phyloP scores from a whole-genome alignment of 2,888 invertebrate genomes.

The Sisyra nigra region DNA sequence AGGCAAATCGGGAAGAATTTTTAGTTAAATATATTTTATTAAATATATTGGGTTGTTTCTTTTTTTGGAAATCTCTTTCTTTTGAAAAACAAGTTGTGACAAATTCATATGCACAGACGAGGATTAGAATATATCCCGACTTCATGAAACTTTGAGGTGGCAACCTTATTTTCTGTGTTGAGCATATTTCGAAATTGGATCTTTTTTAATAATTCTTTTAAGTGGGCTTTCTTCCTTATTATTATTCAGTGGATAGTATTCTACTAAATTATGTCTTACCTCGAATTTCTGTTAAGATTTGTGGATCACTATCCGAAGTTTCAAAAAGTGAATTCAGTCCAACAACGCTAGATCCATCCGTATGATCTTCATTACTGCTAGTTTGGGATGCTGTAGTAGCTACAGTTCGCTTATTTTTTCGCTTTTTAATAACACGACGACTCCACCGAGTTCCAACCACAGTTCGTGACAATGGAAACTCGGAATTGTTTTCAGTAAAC shows the following conservation, averaged over 20 bases:
- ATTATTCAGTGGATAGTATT: neutral
- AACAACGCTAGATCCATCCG: constrained; percentile 31
- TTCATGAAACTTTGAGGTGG: too few species aligned
- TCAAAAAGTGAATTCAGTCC: constrained; percentile 50
- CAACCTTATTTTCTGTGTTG: too few species aligned
- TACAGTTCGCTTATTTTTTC: constrained; percentile 15
- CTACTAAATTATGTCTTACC: neutral
- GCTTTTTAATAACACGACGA: constrained; percentile 11
- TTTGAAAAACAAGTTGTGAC: too few species aligned
- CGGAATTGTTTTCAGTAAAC: neutral
- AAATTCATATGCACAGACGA: too few species aligned
- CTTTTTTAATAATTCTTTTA: too few species aligned
- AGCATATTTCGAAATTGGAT: too few species aligned
- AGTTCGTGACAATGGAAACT: neutral
- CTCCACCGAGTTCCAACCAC: constrained; percentile 17
- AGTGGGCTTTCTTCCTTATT: too few species aligned
- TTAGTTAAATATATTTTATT: too few species aligned
- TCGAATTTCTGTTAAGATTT: constrained; percentile 8
- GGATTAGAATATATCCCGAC: too few species aligned
- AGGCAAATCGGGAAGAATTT: too few species aligned
- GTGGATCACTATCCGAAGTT: constrained; percentile 21
- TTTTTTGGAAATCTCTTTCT: too few species aligned
- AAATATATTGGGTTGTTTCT: too few species aligned
- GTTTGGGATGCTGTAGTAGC: constrained; percentile 4
- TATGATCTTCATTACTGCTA: constrained; percentile 6